Conservation (phyloP, 2,113 vertebrate genomes). For the Thamnaconus septentrionalis region DNA sequence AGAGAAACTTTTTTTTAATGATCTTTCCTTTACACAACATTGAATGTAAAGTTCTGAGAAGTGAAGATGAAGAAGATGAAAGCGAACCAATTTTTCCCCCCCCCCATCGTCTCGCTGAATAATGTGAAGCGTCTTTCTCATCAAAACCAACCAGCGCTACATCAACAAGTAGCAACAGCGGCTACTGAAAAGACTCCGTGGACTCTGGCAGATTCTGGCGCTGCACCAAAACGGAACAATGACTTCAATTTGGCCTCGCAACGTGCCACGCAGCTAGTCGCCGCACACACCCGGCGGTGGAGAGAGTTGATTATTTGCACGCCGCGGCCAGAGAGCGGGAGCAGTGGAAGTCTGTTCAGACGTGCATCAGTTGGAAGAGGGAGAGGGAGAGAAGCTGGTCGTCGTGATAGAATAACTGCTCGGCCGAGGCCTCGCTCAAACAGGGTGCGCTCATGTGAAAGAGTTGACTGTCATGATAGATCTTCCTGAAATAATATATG, state of each 20-base stretch:
- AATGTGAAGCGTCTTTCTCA: conserved; percentile 11
- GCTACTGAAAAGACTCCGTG: no score
- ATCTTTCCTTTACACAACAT: no score
- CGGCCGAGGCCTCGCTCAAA: conserved; percentile 38
- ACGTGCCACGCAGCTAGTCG: no score
- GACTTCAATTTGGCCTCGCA: conserved; percentile 25
- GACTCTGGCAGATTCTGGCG: conserved; percentile 17
- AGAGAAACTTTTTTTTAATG: no score
- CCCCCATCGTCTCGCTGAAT: not conserved
- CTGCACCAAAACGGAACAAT: conserved; percentile 22
- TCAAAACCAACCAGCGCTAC: not conserved
- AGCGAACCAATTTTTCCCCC: no score
- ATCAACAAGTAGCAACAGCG: no score
- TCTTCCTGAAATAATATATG: no score
- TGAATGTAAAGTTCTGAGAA: no score
- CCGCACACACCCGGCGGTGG: conserved; percentile 19
- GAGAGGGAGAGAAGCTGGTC: conserved; percentile 20
- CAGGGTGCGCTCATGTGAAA: conserved; percentile 36
- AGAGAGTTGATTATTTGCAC: conserved; percentile 56
- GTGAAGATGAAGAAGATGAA: no score
- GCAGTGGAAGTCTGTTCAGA: conserved; percentile 58
- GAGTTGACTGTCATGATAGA: no score
- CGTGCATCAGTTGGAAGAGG: conserved; percentile 49
- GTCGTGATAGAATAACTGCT: conserved; percentile 65
- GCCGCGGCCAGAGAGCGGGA: conserved; percentile 40